phyloP scores from a whole-genome alignment of 2,113 vertebrate species.

The Haemorhous mexicanus region DNA sequence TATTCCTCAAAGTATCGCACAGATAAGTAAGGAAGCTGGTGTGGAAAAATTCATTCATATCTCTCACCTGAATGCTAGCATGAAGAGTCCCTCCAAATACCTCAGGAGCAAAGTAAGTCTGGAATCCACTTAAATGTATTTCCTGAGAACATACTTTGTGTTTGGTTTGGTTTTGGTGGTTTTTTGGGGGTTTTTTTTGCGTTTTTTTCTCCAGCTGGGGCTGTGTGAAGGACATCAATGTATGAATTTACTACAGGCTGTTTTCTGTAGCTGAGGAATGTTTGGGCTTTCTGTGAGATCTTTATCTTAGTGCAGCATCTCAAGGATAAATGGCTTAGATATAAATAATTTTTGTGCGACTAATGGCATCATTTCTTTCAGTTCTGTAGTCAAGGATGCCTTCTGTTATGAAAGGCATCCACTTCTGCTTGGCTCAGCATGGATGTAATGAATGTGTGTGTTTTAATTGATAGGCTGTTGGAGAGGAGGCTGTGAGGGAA shows the following conservation, averaged over 20 bases:
- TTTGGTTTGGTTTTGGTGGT: not conserved
- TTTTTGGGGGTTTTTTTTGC: no score
- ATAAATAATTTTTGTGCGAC: not conserved
- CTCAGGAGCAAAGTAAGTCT: constrained; percentile 88
- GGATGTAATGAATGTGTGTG: not conserved
- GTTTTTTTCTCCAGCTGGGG: rapidly evolving
- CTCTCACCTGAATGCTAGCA: constrained; percentile 93
- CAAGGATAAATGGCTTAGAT: not conserved
- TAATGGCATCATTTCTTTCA: not conserved
- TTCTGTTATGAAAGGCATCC: not conserved
- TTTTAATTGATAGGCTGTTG: constrained; percentile 81
- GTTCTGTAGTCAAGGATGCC: not conserved
- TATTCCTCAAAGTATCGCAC: constrained; percentile 86
- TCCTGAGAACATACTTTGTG: not conserved
- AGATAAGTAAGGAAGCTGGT: constrained; percentile 80
- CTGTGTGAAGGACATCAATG: not conserved
- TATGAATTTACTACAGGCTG: not conserved
- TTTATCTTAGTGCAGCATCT: not conserved
- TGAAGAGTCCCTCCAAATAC: constrained; percentile 89
- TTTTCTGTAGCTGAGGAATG: not conserved
- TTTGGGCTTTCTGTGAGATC: not conserved
- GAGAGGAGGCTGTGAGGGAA: constrained; percentile 84
- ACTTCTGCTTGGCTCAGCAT: not conserved
- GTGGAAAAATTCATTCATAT: constrained; percentile 87
- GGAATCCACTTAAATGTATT: not conserved